A percentile compares a stretch with the other conserved stretches of the same genome.
phyloP scores from a whole-genome alignment of 1,140 invertebrate genomes.

The Augochlora pura region DNA sequence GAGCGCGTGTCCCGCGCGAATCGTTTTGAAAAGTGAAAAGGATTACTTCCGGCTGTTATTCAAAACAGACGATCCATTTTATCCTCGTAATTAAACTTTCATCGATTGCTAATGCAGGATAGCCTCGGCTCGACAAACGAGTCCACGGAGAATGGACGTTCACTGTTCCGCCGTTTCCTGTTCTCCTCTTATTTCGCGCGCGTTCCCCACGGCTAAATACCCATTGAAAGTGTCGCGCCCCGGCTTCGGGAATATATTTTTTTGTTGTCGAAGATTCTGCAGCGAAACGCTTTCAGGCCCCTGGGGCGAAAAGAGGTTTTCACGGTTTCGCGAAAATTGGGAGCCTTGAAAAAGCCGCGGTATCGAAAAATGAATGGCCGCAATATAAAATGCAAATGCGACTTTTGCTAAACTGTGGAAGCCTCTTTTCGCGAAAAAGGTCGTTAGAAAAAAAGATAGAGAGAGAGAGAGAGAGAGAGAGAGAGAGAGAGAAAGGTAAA shows the following conservation, averaged over 20 bases:
- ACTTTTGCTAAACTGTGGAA: conserved; percentile 15
- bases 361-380: conserved; percentile 32
- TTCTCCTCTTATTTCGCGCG: not conserved
- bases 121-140: not conserved
- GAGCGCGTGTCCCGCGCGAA: not conserved
- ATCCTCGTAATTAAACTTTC: not conserved
- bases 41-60: not conserved
- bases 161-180: not conserved
- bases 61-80: not conserved
- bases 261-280: not conserved
- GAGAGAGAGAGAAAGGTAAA: no score
- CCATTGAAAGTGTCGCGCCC: not conserved
- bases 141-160: not conserved
- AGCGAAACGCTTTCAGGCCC: not conserved
- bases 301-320: not conserved
- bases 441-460: conserved; percentile 10
- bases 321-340: conserved; percentile 9
- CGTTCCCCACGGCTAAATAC: no score
- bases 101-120: not conserved
- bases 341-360: not conserved
- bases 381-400: conserved; percentile 51
- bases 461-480: not conserved
- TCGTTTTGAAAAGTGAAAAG: not conserved
- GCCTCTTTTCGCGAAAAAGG: conserved; percentile 18
- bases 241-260: not conserved